Evolutionary conservation across 2,113 vertebrate genomes (phyloP).

Genomic region (Bolborhynchus lineola): DNA sequence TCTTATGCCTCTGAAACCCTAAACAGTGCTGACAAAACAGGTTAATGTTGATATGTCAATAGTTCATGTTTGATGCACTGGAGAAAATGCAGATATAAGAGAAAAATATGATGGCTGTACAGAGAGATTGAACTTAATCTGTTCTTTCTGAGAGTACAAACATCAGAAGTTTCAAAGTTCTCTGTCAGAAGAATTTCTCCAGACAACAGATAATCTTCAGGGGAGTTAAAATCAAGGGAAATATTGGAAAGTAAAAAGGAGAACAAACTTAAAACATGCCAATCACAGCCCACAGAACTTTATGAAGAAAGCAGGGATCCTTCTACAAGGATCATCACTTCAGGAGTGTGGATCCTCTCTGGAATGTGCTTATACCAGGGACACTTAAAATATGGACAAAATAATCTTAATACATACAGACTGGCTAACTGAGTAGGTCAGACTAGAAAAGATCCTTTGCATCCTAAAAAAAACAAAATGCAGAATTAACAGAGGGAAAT

Average conservation of each 20-base stretch:
- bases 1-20: not conserved
- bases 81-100: not conserved
- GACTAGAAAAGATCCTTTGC: not conserved
- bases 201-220: not conserved
- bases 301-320: not conserved
- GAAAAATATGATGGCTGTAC: not conserved
- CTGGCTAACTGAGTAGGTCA: rapidly evolving
- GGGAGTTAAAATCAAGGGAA: not conserved
- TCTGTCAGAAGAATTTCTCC: not conserved
- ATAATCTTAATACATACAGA: not conserved
- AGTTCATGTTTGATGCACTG: not conserved
- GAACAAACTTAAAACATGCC: not conserved
- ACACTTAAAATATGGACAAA: not conserved
- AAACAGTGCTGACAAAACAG: not conserved
- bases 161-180: not conserved
- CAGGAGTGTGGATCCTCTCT: not conserved
- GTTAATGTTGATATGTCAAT: not conserved
- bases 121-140: not conserved
- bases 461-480: not conserved
- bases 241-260: not conserved
- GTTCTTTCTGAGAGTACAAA: not conserved
- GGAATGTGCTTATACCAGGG: not conserved
- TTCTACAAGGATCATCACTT: not conserved
- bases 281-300: not conserved
- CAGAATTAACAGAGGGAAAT: not conserved